Conservation (phyloP, 1,140 invertebrate genomes). For the Penaeus chinensis region DNA sequence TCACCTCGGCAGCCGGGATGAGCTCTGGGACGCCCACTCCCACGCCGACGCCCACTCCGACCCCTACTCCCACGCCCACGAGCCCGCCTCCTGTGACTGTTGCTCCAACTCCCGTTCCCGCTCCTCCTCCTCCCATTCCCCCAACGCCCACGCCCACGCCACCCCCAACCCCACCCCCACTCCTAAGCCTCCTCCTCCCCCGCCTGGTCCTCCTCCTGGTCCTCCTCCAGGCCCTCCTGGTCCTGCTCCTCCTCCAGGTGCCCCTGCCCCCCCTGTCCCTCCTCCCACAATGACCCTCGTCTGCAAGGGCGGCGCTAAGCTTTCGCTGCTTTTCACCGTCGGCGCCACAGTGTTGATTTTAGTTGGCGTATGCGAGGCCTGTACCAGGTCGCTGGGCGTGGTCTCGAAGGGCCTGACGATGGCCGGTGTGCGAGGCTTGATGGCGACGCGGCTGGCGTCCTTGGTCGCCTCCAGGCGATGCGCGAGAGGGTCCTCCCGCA, state of each 20-base stretch:
- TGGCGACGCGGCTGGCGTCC: conserved; percentile 23
- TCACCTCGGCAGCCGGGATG: neutral
- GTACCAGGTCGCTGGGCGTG: conserved; percentile 37
- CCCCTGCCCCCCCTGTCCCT: neutral
- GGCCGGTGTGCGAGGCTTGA: conserved; percentile 48
- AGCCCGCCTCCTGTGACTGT: too few species aligned
- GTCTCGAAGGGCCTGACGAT: conserved; percentile 54
- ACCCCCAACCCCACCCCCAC: too few species aligned
- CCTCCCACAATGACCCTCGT: conserved; percentile 39
- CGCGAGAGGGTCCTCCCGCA: conserved; percentile 36
- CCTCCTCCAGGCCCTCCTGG: neutral
- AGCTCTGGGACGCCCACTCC: too few species aligned
- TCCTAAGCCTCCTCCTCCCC: too few species aligned
- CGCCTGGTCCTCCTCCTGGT: neutral
- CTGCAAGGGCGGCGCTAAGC: conserved; percentile 22
- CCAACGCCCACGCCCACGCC: too few species aligned
- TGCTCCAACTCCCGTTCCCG: too few species aligned
- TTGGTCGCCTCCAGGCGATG: conserved; percentile 37
- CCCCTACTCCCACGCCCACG: too few species aligned
- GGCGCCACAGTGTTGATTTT: conserved; percentile 35
- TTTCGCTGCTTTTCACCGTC: conserved; percentile 34
- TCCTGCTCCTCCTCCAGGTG: neutral
- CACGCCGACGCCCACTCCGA: too few species aligned
- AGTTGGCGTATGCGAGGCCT: conserved; percentile 22
- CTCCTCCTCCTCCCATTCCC: too few species aligned